Evolutionary conservation across 2,888 invertebrate species (phyloP).

Genomic region (Rotaria magnacalcarata): DNA sequence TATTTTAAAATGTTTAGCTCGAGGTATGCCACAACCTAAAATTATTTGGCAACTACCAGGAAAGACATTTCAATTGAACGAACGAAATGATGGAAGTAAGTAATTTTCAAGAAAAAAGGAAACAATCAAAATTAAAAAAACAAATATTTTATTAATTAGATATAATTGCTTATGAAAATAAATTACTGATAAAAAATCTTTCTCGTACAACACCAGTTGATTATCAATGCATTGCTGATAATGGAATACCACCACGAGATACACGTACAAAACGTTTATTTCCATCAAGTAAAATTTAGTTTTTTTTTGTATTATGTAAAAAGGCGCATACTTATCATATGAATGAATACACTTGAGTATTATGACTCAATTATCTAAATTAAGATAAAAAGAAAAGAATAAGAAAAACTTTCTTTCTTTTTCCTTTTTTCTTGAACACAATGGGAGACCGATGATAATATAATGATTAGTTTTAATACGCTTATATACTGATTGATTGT

Average conservation of each 20-base stretch:
- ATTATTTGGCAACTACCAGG: slow-evolving; percentile 13
- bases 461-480: slow-evolving; percentile 17
- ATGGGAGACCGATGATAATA: background rate
- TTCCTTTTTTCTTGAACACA: background rate
- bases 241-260: slow-evolving; percentile 27
- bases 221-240: slow-evolving; percentile 33
- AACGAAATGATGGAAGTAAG: slow-evolving; percentile 15
- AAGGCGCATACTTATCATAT: background rate
- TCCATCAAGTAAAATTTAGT: background rate
- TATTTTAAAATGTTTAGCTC: slow-evolving; percentile 17
- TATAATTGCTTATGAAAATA: background rate
- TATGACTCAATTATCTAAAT: slow-evolving; percentile 31
- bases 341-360: slow-evolving; percentile 16
- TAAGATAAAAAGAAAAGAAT: background rate
- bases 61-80: background rate
- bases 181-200: slow-evolving; percentile 22
- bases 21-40: background rate
- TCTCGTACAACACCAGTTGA: slow-evolving; percentile 13
- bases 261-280: slow-evolving; percentile 13
- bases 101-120: too few relatives aligned
- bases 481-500: slow-evolving; percentile 21
- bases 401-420: background rate
- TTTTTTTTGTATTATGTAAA: background rate
- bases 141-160: background rate
- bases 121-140: background rate